These are phyloP conservation scores for Aspidiotus destructor DNA, from an alignment of 2,888 invertebrate genomes.

Conservation along the genomic window DNA sequence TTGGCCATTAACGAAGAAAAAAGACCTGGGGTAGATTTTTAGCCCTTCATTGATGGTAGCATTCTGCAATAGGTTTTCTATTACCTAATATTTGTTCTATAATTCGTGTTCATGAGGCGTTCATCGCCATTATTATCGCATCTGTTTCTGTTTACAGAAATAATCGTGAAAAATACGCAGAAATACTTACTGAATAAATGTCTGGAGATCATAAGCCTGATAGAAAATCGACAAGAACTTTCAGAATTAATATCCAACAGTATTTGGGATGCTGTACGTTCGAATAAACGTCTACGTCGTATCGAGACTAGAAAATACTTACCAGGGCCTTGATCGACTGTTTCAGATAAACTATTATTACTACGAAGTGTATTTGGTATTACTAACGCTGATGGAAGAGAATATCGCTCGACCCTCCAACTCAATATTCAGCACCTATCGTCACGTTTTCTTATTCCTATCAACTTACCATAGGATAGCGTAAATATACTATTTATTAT, in stretches of 20 bases:
- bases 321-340: not conserved
- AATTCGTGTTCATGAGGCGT: not conserved
- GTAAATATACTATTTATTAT: slow-evolving; percentile 24
- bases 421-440: slow-evolving; percentile 27
- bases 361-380: slow-evolving; percentile 47
- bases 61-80: not conserved
- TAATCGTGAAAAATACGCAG: slow-evolving; percentile 32
- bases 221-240: slow-evolving; percentile 32
- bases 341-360: slow-evolving; percentile 47
- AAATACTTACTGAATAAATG: slow-evolving; percentile 34
- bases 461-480: slow-evolving; percentile 41
- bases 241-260: slow-evolving; percentile 32
- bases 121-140: too few species aligned
- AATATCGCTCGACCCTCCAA: slow-evolving; percentile 5
- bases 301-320: too few species aligned
- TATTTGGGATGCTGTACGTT: slow-evolving; percentile 33
- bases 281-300: too few species aligned
- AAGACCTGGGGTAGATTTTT: too few species aligned
- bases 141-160: slow-evolving; percentile 22
- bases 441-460: slow-evolving; percentile 40
- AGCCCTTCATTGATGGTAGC: not conserved
- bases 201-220: slow-evolving; percentile 34
- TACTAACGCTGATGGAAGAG: slow-evolving; percentile 41
- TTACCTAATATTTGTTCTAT: not conserved
- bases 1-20: too few species aligned